Conservation (phyloP, 2,113 vertebrate genomes). For the Psettodes erumei region DNA sequence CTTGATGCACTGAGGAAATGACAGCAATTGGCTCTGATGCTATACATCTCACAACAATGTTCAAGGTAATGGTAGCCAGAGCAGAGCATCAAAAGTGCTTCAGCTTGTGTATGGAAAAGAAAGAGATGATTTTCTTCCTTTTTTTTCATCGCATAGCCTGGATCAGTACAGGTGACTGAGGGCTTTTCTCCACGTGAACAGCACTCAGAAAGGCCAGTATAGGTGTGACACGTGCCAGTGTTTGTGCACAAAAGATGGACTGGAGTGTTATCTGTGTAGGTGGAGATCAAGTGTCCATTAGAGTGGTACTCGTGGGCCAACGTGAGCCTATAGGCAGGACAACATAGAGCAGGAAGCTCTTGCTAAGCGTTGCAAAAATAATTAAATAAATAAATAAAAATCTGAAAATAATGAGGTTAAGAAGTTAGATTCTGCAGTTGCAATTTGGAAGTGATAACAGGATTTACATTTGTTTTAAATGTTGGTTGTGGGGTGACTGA, state of each 20-base stretch:
- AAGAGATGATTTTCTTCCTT: conserved; percentile 26
- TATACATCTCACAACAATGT: not conserved
- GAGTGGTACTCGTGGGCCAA: conserved; percentile 20
- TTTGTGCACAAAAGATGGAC: conserved; percentile 66
- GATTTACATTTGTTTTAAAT: not conserved
- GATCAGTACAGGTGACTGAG: conserved; percentile 27
- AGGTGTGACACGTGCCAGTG: conserved; percentile 48
- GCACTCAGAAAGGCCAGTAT: conserved; percentile 31
- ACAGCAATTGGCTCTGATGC: conserved; percentile 4
- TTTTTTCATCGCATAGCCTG: conserved; percentile 10
- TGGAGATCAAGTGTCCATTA: conserved; percentile 63
- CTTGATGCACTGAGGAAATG: not conserved
- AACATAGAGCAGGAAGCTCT: conserved; percentile 1
- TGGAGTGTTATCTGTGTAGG: conserved; percentile 51
- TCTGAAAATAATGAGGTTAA: not conserved
- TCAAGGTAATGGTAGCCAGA: not conserved
- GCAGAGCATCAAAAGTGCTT: not conserved
- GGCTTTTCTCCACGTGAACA: conserved; percentile 38
- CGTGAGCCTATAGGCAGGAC: conserved; percentile 10
- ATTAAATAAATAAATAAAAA: too few relatives aligned
- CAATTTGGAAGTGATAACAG: not conserved
- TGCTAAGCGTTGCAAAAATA: not conserved
- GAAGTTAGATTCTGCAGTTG: not conserved
- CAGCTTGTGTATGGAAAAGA: conserved; percentile 13
- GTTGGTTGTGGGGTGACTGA: not conserved